phyloP scores from a whole-genome alignment of 92 coral and sea anemone genomes.

The Porites lobata region DNA sequence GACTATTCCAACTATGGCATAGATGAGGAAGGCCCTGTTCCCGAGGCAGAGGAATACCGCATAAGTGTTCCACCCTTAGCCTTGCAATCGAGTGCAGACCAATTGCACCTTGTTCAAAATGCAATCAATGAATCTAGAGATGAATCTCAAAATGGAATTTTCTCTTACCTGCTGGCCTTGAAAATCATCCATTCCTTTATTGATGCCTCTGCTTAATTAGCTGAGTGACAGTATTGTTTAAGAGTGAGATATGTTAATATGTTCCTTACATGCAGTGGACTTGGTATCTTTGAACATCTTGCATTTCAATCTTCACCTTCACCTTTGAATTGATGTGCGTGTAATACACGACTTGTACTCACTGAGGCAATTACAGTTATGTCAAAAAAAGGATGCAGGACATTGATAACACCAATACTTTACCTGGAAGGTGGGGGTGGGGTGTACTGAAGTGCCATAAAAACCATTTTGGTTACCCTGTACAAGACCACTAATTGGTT shows the following conservation, averaged over 20 bases:
- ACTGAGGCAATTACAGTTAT: neutral
- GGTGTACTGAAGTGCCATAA: neutral
- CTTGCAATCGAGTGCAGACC: slow-evolving; percentile 21
- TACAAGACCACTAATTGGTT: too few species aligned
- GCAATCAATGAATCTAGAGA: slow-evolving; percentile 29
- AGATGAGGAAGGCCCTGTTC: slow-evolving; percentile 43
- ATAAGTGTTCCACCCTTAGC: slow-evolving; percentile 29
- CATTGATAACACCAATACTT: neutral
- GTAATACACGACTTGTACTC: slow-evolving; percentile 11
- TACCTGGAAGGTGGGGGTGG: neutral
- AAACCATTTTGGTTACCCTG: too few species aligned
- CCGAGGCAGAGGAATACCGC: slow-evolving; percentile 23
- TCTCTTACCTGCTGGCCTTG: slow-evolving; percentile 21
- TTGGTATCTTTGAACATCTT: neutral
- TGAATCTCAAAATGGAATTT: slow-evolving; percentile 38
- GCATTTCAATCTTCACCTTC: slow-evolving; percentile 8
- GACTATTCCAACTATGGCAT: slow-evolving; percentile 30
- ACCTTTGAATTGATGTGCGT: slow-evolving; percentile 6
- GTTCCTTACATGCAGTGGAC: neutral
- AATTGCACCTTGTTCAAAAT: slow-evolving; percentile 26
- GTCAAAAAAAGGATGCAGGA: neutral
- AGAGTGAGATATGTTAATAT: slow-evolving; percentile 9
- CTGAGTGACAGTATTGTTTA: neutral
- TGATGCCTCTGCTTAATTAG: neutral
- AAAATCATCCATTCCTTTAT: slow-evolving; percentile 24